Percentiles rank a stretch among this genome's conserved stretches.
Evolutionary conservation across 1,140 invertebrate genomes (phyloP).

Genomic region (Ceratosolen solmsi): DNA sequence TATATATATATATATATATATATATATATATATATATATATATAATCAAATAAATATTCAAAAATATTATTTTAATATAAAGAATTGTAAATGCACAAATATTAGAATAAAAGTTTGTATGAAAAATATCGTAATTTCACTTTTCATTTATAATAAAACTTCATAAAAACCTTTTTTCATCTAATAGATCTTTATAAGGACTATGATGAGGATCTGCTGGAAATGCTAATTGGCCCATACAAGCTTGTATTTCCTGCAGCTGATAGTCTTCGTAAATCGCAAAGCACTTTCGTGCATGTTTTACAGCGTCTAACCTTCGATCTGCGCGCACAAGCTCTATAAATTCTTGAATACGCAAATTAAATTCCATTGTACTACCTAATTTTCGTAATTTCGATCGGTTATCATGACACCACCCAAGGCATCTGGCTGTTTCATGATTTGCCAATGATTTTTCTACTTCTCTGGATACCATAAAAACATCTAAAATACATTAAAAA

Average conservation of each 20-base stretch:
- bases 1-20: too few relatives aligned
- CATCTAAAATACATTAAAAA: slow-evolving; percentile 74
- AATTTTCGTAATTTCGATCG: slow-evolving; percentile 95
- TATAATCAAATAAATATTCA: too few relatives aligned
- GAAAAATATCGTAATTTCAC: not conserved
- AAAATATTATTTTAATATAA: not conserved
- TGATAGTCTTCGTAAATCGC: slow-evolving; percentile 90
- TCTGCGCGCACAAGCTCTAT: slow-evolving; percentile 93
- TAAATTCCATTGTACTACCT: slow-evolving; percentile 92
- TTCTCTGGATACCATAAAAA: slow-evolving; percentile 92
- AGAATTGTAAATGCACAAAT: not conserved
- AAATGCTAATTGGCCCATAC: slow-evolving; percentile 96
- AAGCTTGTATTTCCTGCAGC: slow-evolving; percentile 89
- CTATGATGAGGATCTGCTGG: slow-evolving; percentile 84
- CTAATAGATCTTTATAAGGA: slow-evolving; percentile 81
- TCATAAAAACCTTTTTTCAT: slow-evolving; percentile 71
- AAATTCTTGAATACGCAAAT: slow-evolving; percentile 93
- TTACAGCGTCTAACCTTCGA: slow-evolving; percentile 90
- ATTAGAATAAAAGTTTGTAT: not conserved
- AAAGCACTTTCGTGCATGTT: slow-evolving; percentile 95
- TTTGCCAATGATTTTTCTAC: slow-evolving; percentile 86
- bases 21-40: too few relatives aligned
- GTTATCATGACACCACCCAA: slow-evolving; percentile 98
- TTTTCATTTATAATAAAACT: slow-evolving; percentile 7
- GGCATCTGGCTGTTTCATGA: slow-evolving; percentile 89